Conservation (phyloP, 2,113 vertebrate species). For the Dipodomys stephensi region DNA sequence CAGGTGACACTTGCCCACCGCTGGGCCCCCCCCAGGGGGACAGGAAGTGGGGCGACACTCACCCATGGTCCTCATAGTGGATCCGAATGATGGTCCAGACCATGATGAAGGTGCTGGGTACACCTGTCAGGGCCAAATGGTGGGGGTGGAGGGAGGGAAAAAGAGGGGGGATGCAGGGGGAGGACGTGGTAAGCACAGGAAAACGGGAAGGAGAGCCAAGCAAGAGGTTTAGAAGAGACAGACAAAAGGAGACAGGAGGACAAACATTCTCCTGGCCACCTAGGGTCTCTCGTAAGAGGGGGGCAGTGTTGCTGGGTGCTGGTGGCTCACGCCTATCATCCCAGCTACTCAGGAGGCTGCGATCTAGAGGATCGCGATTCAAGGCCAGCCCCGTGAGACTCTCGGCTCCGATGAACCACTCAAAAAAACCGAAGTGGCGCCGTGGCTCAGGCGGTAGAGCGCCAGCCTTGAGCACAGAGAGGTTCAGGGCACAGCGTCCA, state of each 20-base stretch:
- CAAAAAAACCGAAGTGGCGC: too few relatives aligned
- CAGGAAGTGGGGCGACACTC: constrained; percentile 72
- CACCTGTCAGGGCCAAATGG: constrained; percentile 86
- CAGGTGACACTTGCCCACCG: constrained; percentile 76
- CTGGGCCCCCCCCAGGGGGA: too few relatives aligned
- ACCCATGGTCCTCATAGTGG: constrained; percentile 91
- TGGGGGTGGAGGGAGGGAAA: not conserved
- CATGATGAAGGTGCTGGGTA: constrained; percentile 92
- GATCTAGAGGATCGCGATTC: too few relatives aligned
- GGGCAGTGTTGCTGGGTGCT: too few relatives aligned
- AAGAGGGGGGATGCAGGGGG: not conserved
- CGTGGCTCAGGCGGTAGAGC: too few relatives aligned
- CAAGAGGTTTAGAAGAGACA: not conserved
- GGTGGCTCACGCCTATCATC: too few relatives aligned
- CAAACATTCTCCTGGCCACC: too few relatives aligned
- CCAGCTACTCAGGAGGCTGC: too few relatives aligned
- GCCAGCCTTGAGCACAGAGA: too few relatives aligned
- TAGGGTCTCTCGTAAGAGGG: not conserved
- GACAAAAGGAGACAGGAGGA: not conserved
- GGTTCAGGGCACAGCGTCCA: too few relatives aligned
- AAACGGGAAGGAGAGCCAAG: not conserved
- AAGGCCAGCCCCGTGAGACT: too few relatives aligned
- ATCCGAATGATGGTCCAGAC: constrained; percentile 93
- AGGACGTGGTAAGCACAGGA: not conserved
- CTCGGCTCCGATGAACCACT: too few relatives aligned